Evolutionary conservation across 2,797 vertebrate genomes (phyloP).

Genomic region (Hoplostethus atlanticus): DNA sequence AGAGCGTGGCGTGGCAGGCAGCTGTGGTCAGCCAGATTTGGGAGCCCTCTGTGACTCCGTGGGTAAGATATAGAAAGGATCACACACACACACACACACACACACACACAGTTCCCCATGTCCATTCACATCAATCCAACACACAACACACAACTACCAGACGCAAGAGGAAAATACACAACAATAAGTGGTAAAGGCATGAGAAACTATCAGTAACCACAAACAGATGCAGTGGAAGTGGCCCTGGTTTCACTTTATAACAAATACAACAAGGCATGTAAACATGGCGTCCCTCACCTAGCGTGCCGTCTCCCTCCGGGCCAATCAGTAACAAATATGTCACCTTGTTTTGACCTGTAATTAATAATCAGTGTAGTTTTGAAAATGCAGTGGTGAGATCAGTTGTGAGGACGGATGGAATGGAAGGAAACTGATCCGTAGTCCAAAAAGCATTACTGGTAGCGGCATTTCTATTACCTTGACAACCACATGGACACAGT

Average conservation of each 20-base stretch:
- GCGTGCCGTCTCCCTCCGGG: neutral
- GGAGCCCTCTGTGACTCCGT: constrained; percentile 60
- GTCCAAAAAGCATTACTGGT: too few relatives aligned
- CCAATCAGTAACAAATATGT: neutral
- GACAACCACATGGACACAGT: too few relatives aligned
- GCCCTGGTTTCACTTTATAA: neutral
- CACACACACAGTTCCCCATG: neutral
- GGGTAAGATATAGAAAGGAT: constrained; percentile 27
- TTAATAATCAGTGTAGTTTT: too few relatives aligned
- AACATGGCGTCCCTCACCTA: neutral
- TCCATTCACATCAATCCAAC: constrained; percentile 28
- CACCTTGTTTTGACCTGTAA: constrained; percentile 11
- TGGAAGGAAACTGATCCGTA: too few relatives aligned
- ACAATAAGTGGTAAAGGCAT: neutral
- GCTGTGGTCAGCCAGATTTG: constrained; percentile 74
- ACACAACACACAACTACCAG: neutral
- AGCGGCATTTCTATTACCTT: neutral
- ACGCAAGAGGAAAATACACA: constrained; percentile 15
- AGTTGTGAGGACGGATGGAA: too few relatives aligned
- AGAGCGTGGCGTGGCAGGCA: constrained; percentile 69
- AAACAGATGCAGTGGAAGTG: neutral
- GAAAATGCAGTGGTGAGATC: too few relatives aligned
- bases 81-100: neutral
- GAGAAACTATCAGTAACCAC: neutral
- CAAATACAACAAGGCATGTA: neutral